phyloP scores from a whole-genome alignment of 2,888 invertebrate species.

The Eupithecia abbreviata region DNA sequence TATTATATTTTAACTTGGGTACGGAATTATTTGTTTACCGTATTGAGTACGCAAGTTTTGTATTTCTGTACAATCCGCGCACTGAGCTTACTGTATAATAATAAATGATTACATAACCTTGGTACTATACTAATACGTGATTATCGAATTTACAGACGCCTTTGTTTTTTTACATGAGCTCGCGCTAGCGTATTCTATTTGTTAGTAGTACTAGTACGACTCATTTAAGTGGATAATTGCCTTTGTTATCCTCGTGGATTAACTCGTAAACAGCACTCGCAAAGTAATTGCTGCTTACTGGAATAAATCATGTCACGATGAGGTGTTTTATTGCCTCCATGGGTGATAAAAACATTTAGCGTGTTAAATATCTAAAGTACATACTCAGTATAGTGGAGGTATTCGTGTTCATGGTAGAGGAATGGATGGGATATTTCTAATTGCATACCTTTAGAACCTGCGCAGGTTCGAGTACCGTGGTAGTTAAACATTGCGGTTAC shows the following conservation, averaged over 20 bases:
- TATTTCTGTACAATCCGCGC: background rate
- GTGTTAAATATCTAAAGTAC: background rate
- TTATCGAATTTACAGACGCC: slow-evolving; percentile 17
- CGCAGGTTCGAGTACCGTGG: background rate
- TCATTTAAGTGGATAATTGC: slow-evolving; percentile 58
- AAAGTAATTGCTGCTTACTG: slow-evolving; percentile 42
- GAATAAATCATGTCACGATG: slow-evolving; percentile 39
- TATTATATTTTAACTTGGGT: background rate
- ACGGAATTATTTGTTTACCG: background rate
- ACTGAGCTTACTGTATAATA: background rate
- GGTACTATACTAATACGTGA: background rate
- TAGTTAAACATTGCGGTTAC: background rate
- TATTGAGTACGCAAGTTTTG: background rate
- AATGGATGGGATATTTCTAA: background rate
- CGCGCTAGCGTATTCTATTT: slow-evolving; percentile 20
- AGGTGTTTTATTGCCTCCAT: slow-evolving; percentile 26
- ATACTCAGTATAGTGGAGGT: background rate
- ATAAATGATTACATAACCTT: slow-evolving; percentile 15
- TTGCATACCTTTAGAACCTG: background rate
- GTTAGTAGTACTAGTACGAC: slow-evolving; percentile 45
- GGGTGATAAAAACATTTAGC: slow-evolving; percentile 16
- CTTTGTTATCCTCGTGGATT: slow-evolving; percentile 60
- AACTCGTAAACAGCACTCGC: slow-evolving; percentile 45
- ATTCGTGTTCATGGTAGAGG: background rate
- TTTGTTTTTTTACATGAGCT: slow-evolving; percentile 27